Conservation (phyloP, 35 echinoderm and acorn worm genomes). For the Patiria miniata region DNA sequence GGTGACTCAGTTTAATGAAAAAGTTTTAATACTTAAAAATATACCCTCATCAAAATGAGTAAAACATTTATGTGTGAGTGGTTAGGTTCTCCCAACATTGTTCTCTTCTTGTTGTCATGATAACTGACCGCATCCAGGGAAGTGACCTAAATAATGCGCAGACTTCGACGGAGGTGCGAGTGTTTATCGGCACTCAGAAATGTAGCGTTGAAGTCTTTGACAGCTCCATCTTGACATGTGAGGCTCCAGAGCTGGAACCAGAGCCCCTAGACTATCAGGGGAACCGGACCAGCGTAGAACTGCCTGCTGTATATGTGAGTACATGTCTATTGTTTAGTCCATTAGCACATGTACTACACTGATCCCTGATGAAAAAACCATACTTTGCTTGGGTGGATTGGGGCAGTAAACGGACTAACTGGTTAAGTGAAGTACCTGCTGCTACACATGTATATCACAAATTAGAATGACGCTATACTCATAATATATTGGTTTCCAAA, state of each 20-base stretch:
- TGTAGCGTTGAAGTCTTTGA: neutral
- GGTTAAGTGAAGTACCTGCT: no score
- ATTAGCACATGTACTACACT: no score
- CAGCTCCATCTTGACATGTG: neutral
- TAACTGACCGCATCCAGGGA: neutral
- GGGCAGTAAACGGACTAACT: no score
- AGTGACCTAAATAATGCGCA: neutral
- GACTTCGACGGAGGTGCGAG: neutral
- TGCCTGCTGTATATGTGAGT: conserved; percentile 54
- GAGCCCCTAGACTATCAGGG: neutral
- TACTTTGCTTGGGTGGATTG: no score
- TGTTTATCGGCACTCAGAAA: neutral
- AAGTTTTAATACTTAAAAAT: neutral
- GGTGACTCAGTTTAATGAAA: neutral
- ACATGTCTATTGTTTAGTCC: no score
- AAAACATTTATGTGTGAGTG: neutral
- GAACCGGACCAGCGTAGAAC: neutral
- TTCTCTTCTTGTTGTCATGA: neutral
- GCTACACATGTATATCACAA: no score
- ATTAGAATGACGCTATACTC: no score
- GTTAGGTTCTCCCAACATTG: neutral
- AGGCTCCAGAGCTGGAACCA: neutral
- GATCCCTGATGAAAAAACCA: no score
- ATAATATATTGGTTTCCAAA: no score
- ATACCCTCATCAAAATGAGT: neutral